phyloP scores from a whole-genome alignment of 2,113 vertebrate species.

The Tachuris rubrigastra region DNA sequence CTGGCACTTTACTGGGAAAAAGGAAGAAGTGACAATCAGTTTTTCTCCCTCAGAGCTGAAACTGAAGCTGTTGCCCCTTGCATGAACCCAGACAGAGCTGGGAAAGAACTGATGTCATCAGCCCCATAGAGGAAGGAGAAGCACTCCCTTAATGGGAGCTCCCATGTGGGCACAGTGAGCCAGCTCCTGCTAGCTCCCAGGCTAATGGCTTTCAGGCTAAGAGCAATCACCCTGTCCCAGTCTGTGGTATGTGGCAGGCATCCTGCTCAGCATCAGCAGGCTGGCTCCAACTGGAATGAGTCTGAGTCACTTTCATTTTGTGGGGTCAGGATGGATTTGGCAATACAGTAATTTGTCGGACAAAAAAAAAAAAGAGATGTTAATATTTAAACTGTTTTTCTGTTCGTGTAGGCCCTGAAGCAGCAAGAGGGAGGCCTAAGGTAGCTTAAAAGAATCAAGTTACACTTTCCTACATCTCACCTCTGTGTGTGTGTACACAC shows the following conservation, averaged over 20 bases:
- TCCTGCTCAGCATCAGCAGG: not conserved
- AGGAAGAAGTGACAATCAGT: conserved; percentile 31
- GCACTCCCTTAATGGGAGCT: not conserved
- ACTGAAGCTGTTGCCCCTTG: conserved; percentile 44
- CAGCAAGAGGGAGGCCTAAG: not conserved
- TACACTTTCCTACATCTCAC: not conserved
- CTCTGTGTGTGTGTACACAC: not conserved
- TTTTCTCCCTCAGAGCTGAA: conserved; percentile 20
- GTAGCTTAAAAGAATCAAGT: not conserved
- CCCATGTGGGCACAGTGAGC: not conserved
- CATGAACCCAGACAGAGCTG: conserved; percentile 44
- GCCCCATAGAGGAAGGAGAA: not conserved
- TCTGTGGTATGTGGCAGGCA: not conserved
- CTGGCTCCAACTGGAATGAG: not conserved
- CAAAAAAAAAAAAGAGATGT: not conserved
- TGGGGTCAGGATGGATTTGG: not conserved
- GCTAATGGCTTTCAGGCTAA: not conserved
- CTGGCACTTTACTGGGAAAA: not conserved
- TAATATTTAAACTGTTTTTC: not conserved
- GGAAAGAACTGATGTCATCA: conserved; percentile 55
- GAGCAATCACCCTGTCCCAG: not conserved
- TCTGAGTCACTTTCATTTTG: not conserved
- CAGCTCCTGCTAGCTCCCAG: not conserved
- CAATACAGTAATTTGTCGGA: not conserved
- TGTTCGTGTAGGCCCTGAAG: not conserved